Conservation (phyloP, 2,888 invertebrate genomes). For the Helicoverpa assulta region DNA sequence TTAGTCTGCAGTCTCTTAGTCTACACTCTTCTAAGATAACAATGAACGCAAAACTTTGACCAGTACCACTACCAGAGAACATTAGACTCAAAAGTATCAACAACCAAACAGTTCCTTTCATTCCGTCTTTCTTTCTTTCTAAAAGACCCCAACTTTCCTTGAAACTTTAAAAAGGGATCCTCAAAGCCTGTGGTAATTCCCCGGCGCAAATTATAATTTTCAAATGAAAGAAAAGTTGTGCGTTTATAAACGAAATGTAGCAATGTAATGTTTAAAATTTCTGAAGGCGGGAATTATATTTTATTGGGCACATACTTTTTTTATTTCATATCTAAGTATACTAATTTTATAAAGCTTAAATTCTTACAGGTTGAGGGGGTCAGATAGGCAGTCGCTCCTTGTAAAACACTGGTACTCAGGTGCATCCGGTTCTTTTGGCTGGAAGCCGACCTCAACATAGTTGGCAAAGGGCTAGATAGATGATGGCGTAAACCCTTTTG, state of each 20-base stretch:
- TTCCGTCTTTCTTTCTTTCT: slow-evolving; percentile 14
- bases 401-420: too few species aligned
- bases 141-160: slow-evolving; percentile 33
- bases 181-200: slow-evolving; percentile 37
- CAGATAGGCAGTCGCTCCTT: too few species aligned
- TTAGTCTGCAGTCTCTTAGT: not conserved
- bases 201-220: slow-evolving; percentile 41
- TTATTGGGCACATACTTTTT: not conserved
- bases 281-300: slow-evolving; percentile 6
- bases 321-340: not conserved
- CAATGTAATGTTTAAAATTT: slow-evolving; percentile 13
- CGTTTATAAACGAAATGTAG: not conserved
- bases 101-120: slow-evolving; percentile 10
- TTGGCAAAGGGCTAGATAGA: too few species aligned
- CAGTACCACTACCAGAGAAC: not conserved
- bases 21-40: slow-evolving; percentile 14
- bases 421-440: too few species aligned
- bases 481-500: too few species aligned
- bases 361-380: too few species aligned
- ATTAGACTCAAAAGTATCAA: slow-evolving; percentile 20
- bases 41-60: slow-evolving; percentile 16
- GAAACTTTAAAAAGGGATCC: slow-evolving; percentile 32
- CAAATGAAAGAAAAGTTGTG: slow-evolving; percentile 34
- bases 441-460: too few species aligned
- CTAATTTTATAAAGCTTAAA: too few species aligned